These are phyloP conservation scores for Drosophila nigrodunni DNA, from an alignment of 1,140 invertebrate genomes.

Conservation along the genomic window DNA sequence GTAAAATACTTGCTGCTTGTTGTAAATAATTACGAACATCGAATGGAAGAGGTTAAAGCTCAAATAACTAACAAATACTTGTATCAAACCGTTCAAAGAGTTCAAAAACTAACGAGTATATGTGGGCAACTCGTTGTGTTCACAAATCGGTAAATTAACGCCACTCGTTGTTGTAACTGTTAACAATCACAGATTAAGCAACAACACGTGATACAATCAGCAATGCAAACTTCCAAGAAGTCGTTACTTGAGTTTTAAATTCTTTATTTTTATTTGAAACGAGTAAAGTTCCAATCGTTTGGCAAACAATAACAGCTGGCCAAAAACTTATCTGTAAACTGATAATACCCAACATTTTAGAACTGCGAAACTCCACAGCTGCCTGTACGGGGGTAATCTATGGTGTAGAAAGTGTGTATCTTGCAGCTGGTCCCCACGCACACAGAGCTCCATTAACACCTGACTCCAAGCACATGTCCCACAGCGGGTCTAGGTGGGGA, in stretches of 20 bases:
- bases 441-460: not conserved
- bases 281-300: not conserved
- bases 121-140: not conserved
- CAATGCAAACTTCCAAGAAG: not conserved
- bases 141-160: too few relatives aligned
- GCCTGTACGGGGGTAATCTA: slow-evolving; percentile 16
- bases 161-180: not conserved
- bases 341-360: not conserved
- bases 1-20: not conserved
- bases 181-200: not conserved
- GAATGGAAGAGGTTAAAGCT: too few relatives aligned
- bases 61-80: too few relatives aligned
- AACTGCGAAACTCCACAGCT: slow-evolving; percentile 15
- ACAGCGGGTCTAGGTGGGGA: not conserved
- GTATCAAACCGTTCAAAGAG: not conserved
- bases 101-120: not conserved
- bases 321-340: slow-evolving; percentile 17
- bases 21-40: too few relatives aligned
- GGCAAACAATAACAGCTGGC: not conserved
- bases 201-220: not conserved
- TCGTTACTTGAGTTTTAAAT: too few relatives aligned
- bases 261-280: too few relatives aligned
- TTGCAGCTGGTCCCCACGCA: not conserved
- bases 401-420: slow-evolving; percentile 8
- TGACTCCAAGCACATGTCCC: not conserved